Evolutionary conservation across 1,140 invertebrate species (phyloP).

Genomic region (Leucophenga varia): DNA sequence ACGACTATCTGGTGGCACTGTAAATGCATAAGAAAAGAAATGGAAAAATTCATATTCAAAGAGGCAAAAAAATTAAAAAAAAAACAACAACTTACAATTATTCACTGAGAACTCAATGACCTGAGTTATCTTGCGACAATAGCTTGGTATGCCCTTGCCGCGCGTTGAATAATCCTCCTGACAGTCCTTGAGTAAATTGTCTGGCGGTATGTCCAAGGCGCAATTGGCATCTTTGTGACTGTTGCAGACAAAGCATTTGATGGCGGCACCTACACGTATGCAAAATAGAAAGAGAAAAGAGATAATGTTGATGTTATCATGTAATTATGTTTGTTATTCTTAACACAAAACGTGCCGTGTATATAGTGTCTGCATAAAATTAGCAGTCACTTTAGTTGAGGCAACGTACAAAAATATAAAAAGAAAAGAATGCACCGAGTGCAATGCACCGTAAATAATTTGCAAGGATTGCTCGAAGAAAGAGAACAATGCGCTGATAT

Average conservation of each 20-base stretch:
- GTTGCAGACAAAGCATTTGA: constrained; percentile 80
- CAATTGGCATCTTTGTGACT: constrained; percentile 77
- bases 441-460: too few species aligned
- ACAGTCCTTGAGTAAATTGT: constrained; percentile 50
- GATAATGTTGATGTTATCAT: not conserved
- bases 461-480: too few species aligned
- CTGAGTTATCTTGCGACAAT: constrained; percentile 84
- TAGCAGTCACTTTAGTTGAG: too few species aligned
- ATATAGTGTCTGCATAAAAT: too few species aligned
- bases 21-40: constrained; percentile 7
- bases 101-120: constrained; percentile 85
- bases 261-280: constrained; percentile 59
- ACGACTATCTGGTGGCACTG: constrained; percentile 73
- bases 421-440: too few species aligned
- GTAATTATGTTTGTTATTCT: too few species aligned
- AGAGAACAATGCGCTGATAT: too few species aligned
- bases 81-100: constrained; percentile 66
- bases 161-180: constrained; percentile 49
- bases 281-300: constrained; percentile 19
- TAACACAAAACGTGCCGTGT: too few species aligned
- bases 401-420: too few species aligned
- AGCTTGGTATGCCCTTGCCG: constrained; percentile 58
- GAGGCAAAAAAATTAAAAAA: not conserved
- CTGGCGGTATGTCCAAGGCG: constrained; percentile 63
- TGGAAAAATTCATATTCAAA: not conserved